Evolutionary conservation across 2,113 vertebrate genomes (phyloP).

Genomic region (Salminus brasiliensis): DNA sequence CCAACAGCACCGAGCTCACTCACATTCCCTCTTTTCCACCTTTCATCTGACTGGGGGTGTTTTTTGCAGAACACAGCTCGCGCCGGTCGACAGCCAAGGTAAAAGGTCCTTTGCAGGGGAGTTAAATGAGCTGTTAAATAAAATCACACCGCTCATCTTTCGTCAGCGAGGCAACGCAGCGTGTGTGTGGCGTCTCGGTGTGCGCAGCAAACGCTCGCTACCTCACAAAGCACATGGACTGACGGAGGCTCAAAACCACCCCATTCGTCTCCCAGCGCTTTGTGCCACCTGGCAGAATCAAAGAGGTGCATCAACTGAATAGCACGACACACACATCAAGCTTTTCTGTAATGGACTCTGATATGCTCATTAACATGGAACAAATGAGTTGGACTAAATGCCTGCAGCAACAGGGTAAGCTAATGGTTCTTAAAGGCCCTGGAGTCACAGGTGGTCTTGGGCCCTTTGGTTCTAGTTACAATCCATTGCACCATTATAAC

Average conservation of each 20-base stretch:
- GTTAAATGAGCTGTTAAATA: constrained; percentile 65
- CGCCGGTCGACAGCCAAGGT: constrained; percentile 44
- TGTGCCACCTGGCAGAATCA: constrained; percentile 34
- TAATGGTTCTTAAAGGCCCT: no score
- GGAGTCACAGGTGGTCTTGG: no score
- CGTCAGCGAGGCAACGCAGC: not conserved
- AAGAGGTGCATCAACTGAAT: not conserved
- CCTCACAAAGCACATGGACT: constrained; percentile 30
- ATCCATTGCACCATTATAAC: no score
- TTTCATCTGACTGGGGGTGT: constrained; percentile 2
- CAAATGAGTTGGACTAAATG: no score
- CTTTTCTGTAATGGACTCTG: no score
- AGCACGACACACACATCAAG: no score
- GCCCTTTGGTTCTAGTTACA: no score
- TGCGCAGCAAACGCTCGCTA: constrained; percentile 17
- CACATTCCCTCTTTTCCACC: not conserved
- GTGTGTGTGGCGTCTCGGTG: constrained; percentile 6
- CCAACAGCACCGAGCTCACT: not conserved
- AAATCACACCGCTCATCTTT: constrained; percentile 54
- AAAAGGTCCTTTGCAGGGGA: constrained; percentile 51
- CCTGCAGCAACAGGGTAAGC: no score
- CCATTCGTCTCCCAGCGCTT: constrained; percentile 60
- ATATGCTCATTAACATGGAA: no score
- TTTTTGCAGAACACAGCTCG: constrained; percentile 16
- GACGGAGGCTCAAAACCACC: constrained; percentile 45